A percentile compares a stretch with the other conserved stretches of the same genome.
Conservation (phyloP, 2,113 vertebrate species). For the Salvelinus sp. region DNA sequence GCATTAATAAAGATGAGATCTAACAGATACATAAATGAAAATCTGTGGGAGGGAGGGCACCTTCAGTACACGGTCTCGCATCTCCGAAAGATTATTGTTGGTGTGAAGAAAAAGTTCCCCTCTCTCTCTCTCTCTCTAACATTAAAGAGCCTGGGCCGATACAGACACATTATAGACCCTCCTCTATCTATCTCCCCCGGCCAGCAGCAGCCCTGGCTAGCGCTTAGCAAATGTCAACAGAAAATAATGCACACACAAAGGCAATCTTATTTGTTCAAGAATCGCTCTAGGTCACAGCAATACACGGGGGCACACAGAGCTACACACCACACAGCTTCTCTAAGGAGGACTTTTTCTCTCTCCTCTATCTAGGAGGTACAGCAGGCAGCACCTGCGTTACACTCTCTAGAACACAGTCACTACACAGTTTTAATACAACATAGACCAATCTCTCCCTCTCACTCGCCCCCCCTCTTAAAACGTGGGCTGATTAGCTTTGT, state of each 20-base stretch:
- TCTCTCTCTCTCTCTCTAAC: slow-evolving; percentile 60
- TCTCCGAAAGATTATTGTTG: neutral
- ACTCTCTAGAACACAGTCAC: neutral
- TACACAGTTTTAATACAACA: too few species aligned
- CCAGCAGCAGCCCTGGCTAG: slow-evolving; percentile 66
- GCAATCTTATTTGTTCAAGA: slow-evolving; percentile 82
- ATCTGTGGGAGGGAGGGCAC: slow-evolving; percentile 34
- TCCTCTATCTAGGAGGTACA: slow-evolving; percentile 18
- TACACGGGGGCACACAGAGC: slow-evolving; percentile 60
- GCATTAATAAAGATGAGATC: slow-evolving; percentile 50
- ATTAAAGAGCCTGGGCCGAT: slow-evolving; percentile 72
- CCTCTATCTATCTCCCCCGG: slow-evolving; percentile 79
- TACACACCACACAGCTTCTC: neutral
- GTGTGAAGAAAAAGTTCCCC: neutral
- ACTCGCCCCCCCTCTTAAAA: neutral
- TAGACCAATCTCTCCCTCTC: neutral
- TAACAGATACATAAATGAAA: slow-evolving; percentile 28
- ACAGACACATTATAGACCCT: slow-evolving; percentile 73
- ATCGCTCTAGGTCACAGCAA: slow-evolving; percentile 78
- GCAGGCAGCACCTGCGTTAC: too few species aligned
- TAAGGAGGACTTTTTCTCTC: slow-evolving; percentile 1
- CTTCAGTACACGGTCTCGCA: slow-evolving; percentile 27
- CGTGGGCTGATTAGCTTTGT: neutral
- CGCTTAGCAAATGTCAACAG: slow-evolving; percentile 83
- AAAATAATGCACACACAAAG: slow-evolving; percentile 80